Conservation (phyloP, 2,113 vertebrate species). For the Hemiscyllium ocellatum region DNA sequence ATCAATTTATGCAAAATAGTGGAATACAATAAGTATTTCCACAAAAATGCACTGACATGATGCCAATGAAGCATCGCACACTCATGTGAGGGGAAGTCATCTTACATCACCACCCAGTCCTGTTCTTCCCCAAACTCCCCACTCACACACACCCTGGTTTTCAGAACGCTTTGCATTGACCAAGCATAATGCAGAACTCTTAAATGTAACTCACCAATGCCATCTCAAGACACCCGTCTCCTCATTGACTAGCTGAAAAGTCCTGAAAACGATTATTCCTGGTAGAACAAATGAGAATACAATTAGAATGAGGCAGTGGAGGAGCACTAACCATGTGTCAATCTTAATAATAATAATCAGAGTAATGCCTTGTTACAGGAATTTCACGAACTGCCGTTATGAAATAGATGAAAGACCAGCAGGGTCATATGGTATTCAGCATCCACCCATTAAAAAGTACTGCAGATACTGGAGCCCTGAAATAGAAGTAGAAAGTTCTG, state of each 20-base stretch:
- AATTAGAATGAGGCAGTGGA: background rate
- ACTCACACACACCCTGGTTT: too few species aligned
- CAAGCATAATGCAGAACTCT: background rate
- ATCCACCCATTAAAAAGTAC: background rate
- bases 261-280: background rate
- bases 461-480: too few species aligned
- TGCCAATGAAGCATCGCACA: background rate
- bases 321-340: background rate
- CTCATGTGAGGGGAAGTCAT: background rate
- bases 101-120: background rate
- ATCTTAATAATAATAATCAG: background rate
- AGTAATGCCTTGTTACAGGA: background rate
- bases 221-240: background rate
- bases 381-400: background rate
- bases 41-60: background rate
- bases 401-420: background rate
- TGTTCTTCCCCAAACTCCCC: background rate
- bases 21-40: background rate
- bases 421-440: background rate
- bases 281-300: background rate
- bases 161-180: too few species aligned
- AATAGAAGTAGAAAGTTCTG: too few species aligned
- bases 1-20: background rate
- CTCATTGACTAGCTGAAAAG: background rate
- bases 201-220: background rate